These are phyloP conservation scores for Cricetomys ansorgei DNA, from an alignment of 2,113 vertebrate species.

Conservation along the genomic window DNA sequence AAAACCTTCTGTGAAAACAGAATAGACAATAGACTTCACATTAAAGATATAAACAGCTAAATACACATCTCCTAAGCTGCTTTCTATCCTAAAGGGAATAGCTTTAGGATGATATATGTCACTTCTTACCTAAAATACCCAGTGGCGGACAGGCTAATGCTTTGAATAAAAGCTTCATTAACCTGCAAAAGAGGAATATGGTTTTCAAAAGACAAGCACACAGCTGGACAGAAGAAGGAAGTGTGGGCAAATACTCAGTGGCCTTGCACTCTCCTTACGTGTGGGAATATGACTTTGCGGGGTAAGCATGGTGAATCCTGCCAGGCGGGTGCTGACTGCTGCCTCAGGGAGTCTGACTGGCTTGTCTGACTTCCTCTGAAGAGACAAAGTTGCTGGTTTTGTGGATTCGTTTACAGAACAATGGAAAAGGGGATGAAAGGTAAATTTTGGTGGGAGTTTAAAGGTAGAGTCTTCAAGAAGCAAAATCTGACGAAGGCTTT, in stretches of 20 bases:
- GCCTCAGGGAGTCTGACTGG: not conserved
- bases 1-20: not conserved
- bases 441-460: not conserved
- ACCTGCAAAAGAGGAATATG: constrained; percentile 81
- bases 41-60: not conserved
- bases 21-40: not conserved
- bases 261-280: not conserved
- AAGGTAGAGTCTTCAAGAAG: not conserved
- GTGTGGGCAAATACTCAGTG: not conserved
- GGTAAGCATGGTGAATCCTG: not conserved
- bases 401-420: not conserved
- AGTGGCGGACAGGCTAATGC: constrained; percentile 90
- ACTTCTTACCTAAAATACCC: constrained; percentile 89
- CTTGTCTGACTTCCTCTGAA: not conserved
- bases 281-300: not conserved
- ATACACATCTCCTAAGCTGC: not conserved
- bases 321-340: not conserved
- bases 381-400: not conserved
- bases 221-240: not conserved
- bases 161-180: constrained; percentile 86
- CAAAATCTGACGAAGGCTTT: not conserved
- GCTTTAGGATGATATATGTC: not conserved
- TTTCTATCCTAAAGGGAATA: not conserved
- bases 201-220: not conserved
- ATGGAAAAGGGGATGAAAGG: not conserved